Base-by-base conservation (phyloP, 1,140 invertebrate species). In the Danaus plexippus region DNA sequence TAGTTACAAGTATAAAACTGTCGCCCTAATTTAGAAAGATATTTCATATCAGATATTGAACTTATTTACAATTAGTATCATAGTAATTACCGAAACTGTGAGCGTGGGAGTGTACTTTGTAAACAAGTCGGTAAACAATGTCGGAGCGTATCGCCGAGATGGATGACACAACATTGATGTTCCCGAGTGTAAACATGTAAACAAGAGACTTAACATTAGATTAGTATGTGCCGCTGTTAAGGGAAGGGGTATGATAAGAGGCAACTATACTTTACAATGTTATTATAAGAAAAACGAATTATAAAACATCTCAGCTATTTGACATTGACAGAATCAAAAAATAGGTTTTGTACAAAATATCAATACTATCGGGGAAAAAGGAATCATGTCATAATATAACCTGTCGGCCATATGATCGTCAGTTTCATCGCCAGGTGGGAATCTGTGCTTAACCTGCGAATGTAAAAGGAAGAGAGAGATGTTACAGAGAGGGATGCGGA, bases 341-440 rank as follows among this genome's bases (percentile, higher is more conserved):
- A 32, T 32, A 3, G 22, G 22, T 6, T 32, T 32, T 32, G 7
- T 32, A 32, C 7, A 11, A 9, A 22, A 48, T 15, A 59, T 15
- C 1, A 15, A 15, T 15, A 15, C 22, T 53, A 49, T 61, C 32
- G 48, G 47, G 47, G 43, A 13, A 22, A 40, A 52, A 44, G 11
- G 9, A 58, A 41, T 46, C 40, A 43, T 49, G 58, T 58, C 52
- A 50, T 51, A 57, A 55, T 52, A 42, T 44, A 13, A 52, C 47
- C 49, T 44, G 22, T 42, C 54, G 49, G 73, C 74, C 73, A 77
- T 76, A 74, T 79, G 74, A 80, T 66, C 70, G 75, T 73, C 75
- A 83, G 82, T 85, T 85, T 66, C 51, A 18, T 42, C 71, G 73
- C 22, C 80, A 83, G 82, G 82, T 83, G 80, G 75, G 61, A 85